Evolutionary conservation across 2,113 vertebrate species (phyloP).

Genomic region (Orycteropus afer): DNA sequence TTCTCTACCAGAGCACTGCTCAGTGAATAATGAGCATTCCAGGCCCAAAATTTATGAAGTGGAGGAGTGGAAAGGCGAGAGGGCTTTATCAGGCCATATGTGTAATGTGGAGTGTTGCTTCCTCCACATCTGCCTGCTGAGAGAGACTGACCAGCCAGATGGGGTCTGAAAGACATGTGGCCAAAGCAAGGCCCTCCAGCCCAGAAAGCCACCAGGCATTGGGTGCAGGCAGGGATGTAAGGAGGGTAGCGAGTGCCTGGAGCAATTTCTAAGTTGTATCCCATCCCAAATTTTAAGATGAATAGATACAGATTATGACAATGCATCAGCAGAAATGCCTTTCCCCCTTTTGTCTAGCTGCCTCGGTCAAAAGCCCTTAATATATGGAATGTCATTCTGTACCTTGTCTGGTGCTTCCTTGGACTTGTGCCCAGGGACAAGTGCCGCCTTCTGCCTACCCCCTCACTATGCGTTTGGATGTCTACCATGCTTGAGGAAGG

Average conservation of each 20-base stretch:
- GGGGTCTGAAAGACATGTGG: background rate
- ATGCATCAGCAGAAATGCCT: background rate
- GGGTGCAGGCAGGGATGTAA: background rate
- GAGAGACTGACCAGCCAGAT: background rate
- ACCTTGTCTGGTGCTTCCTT: background rate
- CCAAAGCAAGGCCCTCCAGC: background rate
- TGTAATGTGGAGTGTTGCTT: background rate
- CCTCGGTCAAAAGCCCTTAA: no score
- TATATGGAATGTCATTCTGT: background rate
- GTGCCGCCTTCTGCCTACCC: no score
- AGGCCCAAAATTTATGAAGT: conserved; percentile 22
- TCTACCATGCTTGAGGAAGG: no score
- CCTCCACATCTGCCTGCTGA: background rate
- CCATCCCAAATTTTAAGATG: background rate
- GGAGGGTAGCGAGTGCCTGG: no score
- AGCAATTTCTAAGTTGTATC: no score
- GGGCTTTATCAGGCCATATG: background rate
- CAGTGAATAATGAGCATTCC: background rate
- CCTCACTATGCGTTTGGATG: no score
- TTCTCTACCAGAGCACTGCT: background rate
- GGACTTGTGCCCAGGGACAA: no score
- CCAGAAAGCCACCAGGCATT: background rate
- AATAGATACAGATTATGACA: background rate
- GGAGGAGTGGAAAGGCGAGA: background rate
- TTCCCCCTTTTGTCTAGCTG: background rate